These are phyloP conservation scores for Silurus glanis DNA, from an alignment of 2,113 vertebrate species.

Conservation along the genomic window DNA sequence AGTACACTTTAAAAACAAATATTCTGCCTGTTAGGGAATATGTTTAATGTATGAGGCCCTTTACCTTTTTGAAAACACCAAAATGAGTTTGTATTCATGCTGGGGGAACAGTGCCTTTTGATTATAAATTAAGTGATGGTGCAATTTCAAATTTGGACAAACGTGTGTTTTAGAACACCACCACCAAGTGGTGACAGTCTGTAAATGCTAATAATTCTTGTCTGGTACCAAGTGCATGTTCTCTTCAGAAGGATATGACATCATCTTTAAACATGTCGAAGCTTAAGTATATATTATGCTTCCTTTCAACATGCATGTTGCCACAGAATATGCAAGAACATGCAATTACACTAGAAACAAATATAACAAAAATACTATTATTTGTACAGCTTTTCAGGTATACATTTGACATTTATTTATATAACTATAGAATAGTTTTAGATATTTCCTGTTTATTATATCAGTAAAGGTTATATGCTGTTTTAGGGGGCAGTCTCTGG, in stretches of 20 bases:
- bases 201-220: neutral
- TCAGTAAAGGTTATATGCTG: neutral
- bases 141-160: neutral
- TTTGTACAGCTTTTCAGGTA: neutral
- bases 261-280: neutral
- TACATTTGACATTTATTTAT: neutral
- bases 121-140: neutral
- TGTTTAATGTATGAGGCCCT: neutral
- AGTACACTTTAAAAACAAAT: neutral
- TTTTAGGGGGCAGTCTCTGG: neutral
- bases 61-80: neutral
- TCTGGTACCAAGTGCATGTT: neutral
- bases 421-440: neutral
- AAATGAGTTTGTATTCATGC: neutral
- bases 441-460: neutral
- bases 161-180: conserved; percentile 15
- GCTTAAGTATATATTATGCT: neutral
- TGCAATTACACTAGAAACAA: neutral
- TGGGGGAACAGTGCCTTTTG: neutral
- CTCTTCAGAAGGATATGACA: neutral
- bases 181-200: conserved; percentile 38
- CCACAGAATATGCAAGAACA: neutral
- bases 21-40: neutral
- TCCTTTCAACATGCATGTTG: neutral
- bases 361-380: neutral